A percentile compares a stretch with the other conserved stretches of the same genome.
These are phyloP conservation scores for Bubalus kerabau DNA, from an alignment of 2,113 vertebrate genomes.

Conservation along the genomic window DNA sequence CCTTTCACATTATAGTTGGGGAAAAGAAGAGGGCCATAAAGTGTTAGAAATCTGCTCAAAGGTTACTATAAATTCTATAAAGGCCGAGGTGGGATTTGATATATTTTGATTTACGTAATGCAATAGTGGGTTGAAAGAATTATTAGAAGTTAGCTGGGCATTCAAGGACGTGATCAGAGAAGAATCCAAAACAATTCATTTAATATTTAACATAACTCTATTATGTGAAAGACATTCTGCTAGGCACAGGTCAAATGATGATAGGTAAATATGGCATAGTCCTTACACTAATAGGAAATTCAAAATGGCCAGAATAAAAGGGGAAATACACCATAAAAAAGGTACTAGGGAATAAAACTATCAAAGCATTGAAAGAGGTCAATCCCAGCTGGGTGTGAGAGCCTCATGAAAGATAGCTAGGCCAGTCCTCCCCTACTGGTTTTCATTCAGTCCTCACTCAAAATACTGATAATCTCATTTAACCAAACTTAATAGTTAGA, in stretches of 20 bases:
- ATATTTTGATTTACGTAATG: not conserved
- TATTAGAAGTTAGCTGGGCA: not conserved
- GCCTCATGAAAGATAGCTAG: not conserved
- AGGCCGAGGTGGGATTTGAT: not conserved
- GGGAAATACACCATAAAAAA: not conserved
- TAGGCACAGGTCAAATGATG: not conserved
- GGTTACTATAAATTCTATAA: not conserved
- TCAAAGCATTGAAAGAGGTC: not conserved
- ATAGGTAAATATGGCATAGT: not conserved
- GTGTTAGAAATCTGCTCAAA: not conserved
- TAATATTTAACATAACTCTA: not conserved
- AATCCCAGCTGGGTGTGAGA: not conserved
- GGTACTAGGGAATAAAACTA: not conserved
- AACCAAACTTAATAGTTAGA: not conserved
- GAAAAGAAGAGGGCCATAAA: not conserved
- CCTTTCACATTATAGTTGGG: not conserved
- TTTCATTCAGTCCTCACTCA: not conserved
- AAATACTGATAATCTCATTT: not conserved
- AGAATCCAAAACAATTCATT: not conserved
- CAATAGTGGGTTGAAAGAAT: not conserved
- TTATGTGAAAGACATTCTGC: not conserved
- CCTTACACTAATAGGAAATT: not conserved
- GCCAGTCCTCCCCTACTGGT: not conserved
- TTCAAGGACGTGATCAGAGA: not conserved
- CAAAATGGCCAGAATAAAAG: not conserved